Conservation (phyloP, 2,888 invertebrate species). For the Byasa hedistus region DNA sequence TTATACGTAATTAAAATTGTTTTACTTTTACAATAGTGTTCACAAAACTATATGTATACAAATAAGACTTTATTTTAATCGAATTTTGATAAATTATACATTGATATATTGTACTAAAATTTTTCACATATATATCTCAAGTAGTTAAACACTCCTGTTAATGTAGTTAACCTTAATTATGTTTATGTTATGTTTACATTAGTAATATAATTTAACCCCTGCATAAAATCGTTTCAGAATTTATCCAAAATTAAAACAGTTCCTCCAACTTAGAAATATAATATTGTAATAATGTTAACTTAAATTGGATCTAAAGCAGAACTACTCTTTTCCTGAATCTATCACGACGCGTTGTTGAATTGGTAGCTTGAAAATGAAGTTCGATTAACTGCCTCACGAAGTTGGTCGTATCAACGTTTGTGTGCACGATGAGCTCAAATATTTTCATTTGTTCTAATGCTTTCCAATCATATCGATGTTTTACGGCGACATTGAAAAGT, state of each 20-base stretch:
- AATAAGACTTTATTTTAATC: too few species aligned
- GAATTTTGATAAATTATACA: too few species aligned
- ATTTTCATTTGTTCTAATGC: constrained; percentile 65
- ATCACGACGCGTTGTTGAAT: constrained; percentile 39
- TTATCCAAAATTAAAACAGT: too few species aligned
- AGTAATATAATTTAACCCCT: too few species aligned
- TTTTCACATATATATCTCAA: too few species aligned
- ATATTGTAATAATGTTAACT: too few species aligned
- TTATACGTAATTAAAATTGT: not conserved
- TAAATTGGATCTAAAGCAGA: constrained; percentile 37
- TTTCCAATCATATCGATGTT: constrained; percentile 63
- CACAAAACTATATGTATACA: not conserved
- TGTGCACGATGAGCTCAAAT: constrained; percentile 65
- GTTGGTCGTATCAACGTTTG: constrained; percentile 65
- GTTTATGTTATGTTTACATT: too few species aligned
- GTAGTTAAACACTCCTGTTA: too few species aligned
- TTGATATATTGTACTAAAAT: too few species aligned
- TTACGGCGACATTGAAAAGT: constrained; percentile 64
- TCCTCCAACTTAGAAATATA: too few species aligned
- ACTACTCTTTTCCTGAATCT: constrained; percentile 44
- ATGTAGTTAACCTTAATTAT: too few species aligned
- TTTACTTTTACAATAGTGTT: not conserved
- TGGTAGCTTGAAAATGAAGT: constrained; percentile 52
- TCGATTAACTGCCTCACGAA: constrained; percentile 61
- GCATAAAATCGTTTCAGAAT: too few species aligned